Percentiles rank a stretch among this genome's conserved stretches.
phyloP scores from a whole-genome alignment of 35 echinoderm and acorn worm genomes.

The Ophiothrix spiculata region DNA sequence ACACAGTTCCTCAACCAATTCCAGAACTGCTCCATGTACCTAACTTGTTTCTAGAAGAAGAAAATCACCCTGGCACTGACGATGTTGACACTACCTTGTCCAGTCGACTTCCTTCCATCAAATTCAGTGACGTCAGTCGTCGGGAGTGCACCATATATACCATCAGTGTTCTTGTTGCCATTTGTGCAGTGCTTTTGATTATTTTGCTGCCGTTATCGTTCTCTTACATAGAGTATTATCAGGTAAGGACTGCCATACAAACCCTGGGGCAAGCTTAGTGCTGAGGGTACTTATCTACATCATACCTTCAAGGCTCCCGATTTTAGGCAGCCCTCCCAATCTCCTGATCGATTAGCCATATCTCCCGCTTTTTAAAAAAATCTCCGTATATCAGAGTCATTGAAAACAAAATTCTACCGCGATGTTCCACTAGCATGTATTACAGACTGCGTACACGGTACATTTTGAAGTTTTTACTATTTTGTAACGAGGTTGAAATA shows the following conservation, averaged over 20 bases:
- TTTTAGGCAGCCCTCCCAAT: neutral
- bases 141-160: neutral
- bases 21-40: no score
- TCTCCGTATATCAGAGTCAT: neutral
- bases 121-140: neutral
- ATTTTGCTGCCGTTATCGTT: conserved; percentile 14
- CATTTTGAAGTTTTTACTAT: no score
- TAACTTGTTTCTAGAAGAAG: no score
- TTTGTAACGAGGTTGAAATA: no score
- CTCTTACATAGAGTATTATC: conserved; percentile 22
- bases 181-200: neutral
- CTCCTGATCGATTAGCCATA: neutral
- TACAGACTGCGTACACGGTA: no score
- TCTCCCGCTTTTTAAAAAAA: neutral
- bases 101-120: neutral
- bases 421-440: no score
- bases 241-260: neutral
- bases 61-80: no score
- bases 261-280: neutral
- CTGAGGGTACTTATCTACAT: neutral
- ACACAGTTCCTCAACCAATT: no score
- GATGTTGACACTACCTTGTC: no score
- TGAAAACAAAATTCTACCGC: no score
- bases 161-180: neutral
- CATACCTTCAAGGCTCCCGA: neutral